Percentiles rank a stretch among this genome's conserved stretches.
Evolutionary conservation across 1,140 invertebrate genomes (phyloP).

Genomic region (Hydropsyche tenuis): DNA sequence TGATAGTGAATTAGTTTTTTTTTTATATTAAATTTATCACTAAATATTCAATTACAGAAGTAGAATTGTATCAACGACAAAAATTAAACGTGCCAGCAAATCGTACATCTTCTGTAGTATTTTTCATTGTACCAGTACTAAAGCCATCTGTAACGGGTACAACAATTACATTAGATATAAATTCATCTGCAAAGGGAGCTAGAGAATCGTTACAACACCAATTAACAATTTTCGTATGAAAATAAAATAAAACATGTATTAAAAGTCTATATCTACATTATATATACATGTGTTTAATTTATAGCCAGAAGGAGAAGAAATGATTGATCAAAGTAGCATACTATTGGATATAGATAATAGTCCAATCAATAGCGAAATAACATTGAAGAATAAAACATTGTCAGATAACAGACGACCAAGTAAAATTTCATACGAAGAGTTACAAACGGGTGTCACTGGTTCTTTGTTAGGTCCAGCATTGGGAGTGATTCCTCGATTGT

Average conservation of each 20-base stretch:
- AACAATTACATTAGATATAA: constrained; percentile 37
- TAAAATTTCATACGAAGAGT: constrained; percentile 25
- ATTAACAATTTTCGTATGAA: constrained; percentile 39
- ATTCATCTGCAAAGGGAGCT: constrained; percentile 31
- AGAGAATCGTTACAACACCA: constrained; percentile 41
- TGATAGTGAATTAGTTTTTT: no score
- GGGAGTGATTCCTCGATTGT: constrained; percentile 47
- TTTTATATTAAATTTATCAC: not conserved
- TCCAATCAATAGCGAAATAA: constrained; percentile 30
- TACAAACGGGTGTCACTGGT: constrained; percentile 49
- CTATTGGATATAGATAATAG: constrained; percentile 40
- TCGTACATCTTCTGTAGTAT: constrained; percentile 56
- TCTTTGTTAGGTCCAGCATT: constrained; percentile 55
- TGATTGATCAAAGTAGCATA: constrained; percentile 23
- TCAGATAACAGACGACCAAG: constrained; percentile 10
- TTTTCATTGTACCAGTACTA: constrained; percentile 54
- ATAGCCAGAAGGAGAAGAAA: constrained; percentile 46
- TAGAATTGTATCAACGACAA: constrained; percentile 57
- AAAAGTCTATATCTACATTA: not conserved
- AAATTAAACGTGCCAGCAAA: constrained; percentile 55
- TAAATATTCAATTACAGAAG: constrained; percentile 55
- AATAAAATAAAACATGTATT: not conserved
- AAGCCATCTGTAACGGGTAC: constrained; percentile 20
- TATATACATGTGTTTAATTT: constrained; percentile 8
- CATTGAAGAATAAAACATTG: constrained; percentile 19